Base-by-base conservation (phyloP, 2,888 invertebrate genomes). In the Diaprepes abbreviatus region DNA sequence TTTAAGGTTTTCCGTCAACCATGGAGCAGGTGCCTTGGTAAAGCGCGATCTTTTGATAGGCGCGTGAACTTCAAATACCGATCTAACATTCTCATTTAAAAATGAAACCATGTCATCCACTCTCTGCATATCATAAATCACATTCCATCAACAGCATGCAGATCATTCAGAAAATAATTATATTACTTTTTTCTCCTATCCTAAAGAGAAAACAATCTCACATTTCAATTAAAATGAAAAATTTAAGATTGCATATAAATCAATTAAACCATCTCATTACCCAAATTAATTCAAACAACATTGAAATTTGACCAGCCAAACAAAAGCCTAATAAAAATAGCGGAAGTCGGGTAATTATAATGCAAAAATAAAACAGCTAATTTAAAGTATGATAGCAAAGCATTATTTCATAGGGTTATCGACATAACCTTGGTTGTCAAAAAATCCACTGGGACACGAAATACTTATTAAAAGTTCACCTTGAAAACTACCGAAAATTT, bases 401-500 rank as follows among this genome's bases (percentile, higher is more conserved):
- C 58, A 45, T 55, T 55, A 65, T 65, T 57, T 57, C 36, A 35
- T 40, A 45, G 55, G 67, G 62, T 68, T 62, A 68, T 62, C 67
- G 67, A 62, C 67, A 62, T 68, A 48, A 68, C 67, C 67, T 68
- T 68, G 62, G 67, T 14, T 68, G 62, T 55, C 67, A 63, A 62
- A 60, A 59, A 55, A 68, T 57, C 28, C 48, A 64, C 62, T 43
- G 19, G 24, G 16, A 45, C 43, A 57, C 57, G 43, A 40, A 65
- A 65, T 28, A 63, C 38, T 17, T 52, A 50, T 43, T 31, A 28
- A 54, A 67, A 31, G 59, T 67, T 62, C 55, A 68, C 62, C 67
- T 68, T 68, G 67, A 68, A 68, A 68, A 67, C 57, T 55, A 50
- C 67, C 67, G 62, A 68, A 68, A 68, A 68, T 67, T 67, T 35